Conservation (phyloP, 2,888 invertebrate species). For the Romanomermis culicivorax region DNA sequence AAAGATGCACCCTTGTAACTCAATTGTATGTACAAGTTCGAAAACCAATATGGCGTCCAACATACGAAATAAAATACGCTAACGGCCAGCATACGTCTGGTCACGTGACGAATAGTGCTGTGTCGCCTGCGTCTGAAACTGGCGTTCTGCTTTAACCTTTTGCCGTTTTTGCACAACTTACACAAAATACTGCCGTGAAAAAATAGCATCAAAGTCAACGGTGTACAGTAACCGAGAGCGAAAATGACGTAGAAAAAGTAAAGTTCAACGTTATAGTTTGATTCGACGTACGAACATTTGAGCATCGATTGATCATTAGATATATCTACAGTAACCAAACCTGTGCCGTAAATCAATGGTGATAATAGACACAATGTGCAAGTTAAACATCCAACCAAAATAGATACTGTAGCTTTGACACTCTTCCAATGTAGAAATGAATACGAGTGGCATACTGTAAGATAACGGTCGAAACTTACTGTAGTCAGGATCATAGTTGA, state of each 20-base stretch:
- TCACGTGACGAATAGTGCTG: background rate
- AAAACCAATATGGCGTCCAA: constrained; percentile 2
- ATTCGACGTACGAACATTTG: background rate
- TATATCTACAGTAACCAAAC: background rate
- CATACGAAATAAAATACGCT: background rate
- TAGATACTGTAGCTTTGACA: background rate
- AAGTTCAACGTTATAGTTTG: background rate
- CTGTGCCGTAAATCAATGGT: background rate
- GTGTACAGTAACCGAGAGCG: background rate
- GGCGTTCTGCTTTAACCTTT: background rate
- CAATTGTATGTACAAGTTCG: background rate
- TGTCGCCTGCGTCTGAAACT: background rate
- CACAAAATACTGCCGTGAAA: background rate
- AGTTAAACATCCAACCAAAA: background rate
- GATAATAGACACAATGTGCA: background rate
- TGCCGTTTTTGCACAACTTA: background rate
- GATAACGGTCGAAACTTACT: background rate
- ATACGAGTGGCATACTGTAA: background rate
- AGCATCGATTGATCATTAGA: background rate
- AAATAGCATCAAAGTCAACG: background rate
- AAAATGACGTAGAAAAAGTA: background rate
- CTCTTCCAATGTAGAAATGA: background rate
- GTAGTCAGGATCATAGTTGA: background rate
- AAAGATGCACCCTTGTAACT: too few relatives aligned
- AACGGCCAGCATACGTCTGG: background rate